Percentiles rank a stretch among this genome's conserved stretches.
phyloP scores from a whole-genome alignment of 2,888 invertebrate genomes.

The Arge pagana region DNA sequence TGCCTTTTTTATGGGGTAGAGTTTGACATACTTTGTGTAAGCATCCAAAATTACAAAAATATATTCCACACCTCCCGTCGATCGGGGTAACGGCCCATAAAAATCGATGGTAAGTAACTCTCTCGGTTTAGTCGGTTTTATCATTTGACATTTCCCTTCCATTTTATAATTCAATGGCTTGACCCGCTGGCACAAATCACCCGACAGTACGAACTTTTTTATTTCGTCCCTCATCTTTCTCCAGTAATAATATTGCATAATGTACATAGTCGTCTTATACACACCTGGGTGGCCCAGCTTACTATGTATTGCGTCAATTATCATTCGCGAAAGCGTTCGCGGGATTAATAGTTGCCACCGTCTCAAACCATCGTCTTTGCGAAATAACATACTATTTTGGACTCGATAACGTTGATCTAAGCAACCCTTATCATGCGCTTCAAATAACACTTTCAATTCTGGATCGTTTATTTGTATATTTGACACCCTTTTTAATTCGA shows the following conservation, averaged over 20 bases:
- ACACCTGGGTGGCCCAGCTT: slow-evolving; percentile 22
- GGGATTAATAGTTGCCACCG: no score
- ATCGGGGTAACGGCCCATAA: slow-evolving; percentile 26
- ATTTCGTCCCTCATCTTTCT: slow-evolving; percentile 18
- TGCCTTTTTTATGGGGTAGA: slow-evolving; percentile 25
- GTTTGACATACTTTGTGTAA: slow-evolving; percentile 23
- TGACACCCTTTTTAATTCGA: no score
- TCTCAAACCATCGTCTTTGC: no score
- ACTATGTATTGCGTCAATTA: no score
- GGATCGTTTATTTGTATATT: no score
- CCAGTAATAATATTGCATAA: slow-evolving; percentile 24
- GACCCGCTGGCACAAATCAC: slow-evolving; percentile 31
- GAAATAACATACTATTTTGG: no score
- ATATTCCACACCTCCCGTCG: slow-evolving; percentile 23
- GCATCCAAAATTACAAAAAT: slow-evolving; percentile 24
- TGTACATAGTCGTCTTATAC: slow-evolving; percentile 24
- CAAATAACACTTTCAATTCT: no score
- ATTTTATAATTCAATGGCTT: slow-evolving; percentile 11
- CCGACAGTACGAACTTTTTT: slow-evolving; percentile 20
- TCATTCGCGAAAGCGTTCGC: no score
- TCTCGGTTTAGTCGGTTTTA: slow-evolving; percentile 1
- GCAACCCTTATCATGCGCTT: no score
- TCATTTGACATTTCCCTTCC: slow-evolving; percentile 15
- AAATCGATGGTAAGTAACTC: slow-evolving; percentile 25
- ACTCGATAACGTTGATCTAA: no score